phyloP scores from a whole-genome alignment of 2,888 invertebrate species.

The Nomada fabriciana region DNA sequence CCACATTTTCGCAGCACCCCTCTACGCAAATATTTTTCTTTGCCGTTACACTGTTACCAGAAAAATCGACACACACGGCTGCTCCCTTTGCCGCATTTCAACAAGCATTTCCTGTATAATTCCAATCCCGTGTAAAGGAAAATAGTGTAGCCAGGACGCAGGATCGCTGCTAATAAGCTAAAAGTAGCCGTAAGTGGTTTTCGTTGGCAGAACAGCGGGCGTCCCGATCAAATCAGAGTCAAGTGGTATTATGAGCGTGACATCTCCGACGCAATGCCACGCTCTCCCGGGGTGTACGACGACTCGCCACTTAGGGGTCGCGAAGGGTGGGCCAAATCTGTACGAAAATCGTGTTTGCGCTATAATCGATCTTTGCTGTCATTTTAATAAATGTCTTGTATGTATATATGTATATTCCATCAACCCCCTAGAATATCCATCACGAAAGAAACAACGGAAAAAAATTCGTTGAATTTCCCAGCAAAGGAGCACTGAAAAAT shows the following conservation, averaged over 20 bases:
- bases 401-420: too few relatives aligned
- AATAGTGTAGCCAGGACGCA: conserved; percentile 9
- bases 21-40: too few relatives aligned
- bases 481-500: not conserved
- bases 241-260: conserved; percentile 60
- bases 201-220: conserved; percentile 23
- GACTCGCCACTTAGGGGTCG: conserved; percentile 70
- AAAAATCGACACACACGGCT: not conserved
- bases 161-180: conserved; percentile 28
- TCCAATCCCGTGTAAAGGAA: too few relatives aligned
- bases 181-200: conserved; percentile 61
- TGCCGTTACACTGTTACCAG: too few relatives aligned
- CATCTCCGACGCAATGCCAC: conserved; percentile 58
- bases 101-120: too few relatives aligned
- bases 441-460: not conserved
- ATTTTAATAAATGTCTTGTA: conserved; percentile 30
- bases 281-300: not conserved
- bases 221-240: conserved; percentile 64
- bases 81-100: too few relatives aligned
- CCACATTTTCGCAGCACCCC: too few relatives aligned
- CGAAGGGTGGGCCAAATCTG: conserved; percentile 61
- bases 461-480: not conserved
- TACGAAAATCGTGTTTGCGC: conserved; percentile 76
- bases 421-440: not conserved
- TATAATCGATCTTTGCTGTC: conserved; percentile 68